These are phyloP conservation scores for Labeo catla DNA, from an alignment of 2,113 vertebrate genomes.

Conservation along the genomic window DNA sequence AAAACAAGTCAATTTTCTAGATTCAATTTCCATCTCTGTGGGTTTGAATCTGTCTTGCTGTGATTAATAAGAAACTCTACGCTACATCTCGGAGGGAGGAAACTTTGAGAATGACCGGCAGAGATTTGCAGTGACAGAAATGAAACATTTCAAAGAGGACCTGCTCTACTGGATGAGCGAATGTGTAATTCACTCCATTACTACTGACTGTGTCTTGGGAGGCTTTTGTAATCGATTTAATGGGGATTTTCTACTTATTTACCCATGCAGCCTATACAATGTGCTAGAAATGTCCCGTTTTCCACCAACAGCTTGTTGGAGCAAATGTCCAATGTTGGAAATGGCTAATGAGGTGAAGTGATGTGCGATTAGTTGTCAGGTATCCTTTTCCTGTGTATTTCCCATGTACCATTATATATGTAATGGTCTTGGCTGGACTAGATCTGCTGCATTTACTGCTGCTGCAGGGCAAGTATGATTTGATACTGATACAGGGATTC, in stretches of 20 bases:
- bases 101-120: neutral
- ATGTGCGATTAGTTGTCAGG: neutral
- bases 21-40: conserved; percentile 18
- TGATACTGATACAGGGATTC: neutral
- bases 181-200: conserved; percentile 7
- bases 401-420: neutral
- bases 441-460: neutral
- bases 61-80: conserved; percentile 19
- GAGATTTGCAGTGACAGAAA: conserved; percentile 5
- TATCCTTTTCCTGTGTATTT: neutral
- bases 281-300: neutral
- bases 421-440: neutral
- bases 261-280: neutral
- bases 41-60: conserved; percentile 30
- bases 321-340: neutral
- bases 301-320: neutral
- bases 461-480: neutral
- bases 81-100: neutral
- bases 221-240: neutral
- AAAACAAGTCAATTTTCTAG: conserved; percentile 12
- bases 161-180: conserved; percentile 13
- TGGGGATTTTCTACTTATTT: neutral
- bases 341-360: neutral
- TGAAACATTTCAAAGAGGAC: neutral
- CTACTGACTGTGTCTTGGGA: neutral